These are phyloP conservation scores for Caenorhabditis uteleia DNA, from an alignment of 2,888 invertebrate species.

Conservation along the genomic window DNA sequence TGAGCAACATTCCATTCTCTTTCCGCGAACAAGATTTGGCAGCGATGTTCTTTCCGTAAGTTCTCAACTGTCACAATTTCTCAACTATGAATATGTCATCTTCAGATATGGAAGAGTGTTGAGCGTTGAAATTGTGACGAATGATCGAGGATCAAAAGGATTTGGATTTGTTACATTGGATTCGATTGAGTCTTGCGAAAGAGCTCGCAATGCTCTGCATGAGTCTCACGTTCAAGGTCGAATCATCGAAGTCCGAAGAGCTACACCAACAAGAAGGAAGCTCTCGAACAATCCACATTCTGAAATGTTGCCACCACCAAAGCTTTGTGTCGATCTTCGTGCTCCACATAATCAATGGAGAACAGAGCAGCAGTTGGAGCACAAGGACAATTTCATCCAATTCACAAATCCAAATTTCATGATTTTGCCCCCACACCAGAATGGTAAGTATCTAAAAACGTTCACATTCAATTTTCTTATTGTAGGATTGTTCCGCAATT, in stretches of 20 bases:
- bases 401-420: conserved; percentile 20
- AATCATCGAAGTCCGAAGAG: conserved; percentile 42
- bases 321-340: conserved; percentile 34
- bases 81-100: not conserved
- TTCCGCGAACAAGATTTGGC: conserved; percentile 44
- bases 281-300: conserved; percentile 13
- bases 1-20: conserved; percentile 52
- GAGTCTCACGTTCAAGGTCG: conserved; percentile 45
- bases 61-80: not conserved
- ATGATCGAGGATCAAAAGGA: conserved; percentile 50
- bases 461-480: no score
- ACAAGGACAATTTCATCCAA: not conserved
- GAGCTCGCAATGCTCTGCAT: conserved; percentile 36
- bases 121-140: conserved; percentile 46
- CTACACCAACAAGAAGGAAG: conserved; percentile 37
- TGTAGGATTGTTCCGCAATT: no score
- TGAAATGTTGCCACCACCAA: conserved; percentile 37
- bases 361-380: conserved; percentile 14
- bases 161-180: conserved; percentile 51
- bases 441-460: no score
- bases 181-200: conserved; percentile 42
- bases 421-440: no score
- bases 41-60: conserved; percentile 40
- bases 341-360: conserved; percentile 36
- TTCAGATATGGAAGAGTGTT: conserved; percentile 41